A percentile compares a stretch with the other conserved stretches of the same genome.
Conservation (phyloP, 2,797 vertebrate species). For the Fistularia commersonii region DNA sequence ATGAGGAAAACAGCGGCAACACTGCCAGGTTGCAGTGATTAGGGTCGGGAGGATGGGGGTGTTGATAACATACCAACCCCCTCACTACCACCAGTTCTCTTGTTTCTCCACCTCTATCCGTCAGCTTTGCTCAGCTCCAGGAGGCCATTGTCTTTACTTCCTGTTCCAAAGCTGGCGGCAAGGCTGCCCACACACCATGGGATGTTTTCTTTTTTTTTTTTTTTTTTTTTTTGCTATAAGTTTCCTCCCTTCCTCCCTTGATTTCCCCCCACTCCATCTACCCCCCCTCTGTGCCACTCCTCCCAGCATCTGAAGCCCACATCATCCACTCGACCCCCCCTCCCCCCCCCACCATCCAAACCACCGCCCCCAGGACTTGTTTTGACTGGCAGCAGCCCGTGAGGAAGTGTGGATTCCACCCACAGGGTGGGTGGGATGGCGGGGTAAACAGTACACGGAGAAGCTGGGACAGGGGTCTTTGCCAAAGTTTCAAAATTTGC, state of each 20-base stretch:
- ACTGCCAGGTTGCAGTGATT: constrained; percentile 9
- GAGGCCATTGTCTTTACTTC: constrained; percentile 68
- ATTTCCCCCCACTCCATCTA: constrained; percentile 10
- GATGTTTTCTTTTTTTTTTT: constrained; percentile 20
- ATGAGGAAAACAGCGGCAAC: constrained; percentile 35
- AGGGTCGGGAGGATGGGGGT: background rate
- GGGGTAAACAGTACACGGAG: constrained; percentile 3
- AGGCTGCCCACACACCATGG: constrained; percentile 8
- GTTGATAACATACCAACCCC: constrained; percentile 43
- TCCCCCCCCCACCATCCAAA: too few relatives aligned
- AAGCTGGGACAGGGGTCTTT: background rate
- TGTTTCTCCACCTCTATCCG: constrained; percentile 13
- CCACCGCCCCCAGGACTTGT: constrained; percentile 51
- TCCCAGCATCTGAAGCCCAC: constrained; percentile 48
- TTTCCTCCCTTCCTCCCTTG: constrained; percentile 51
- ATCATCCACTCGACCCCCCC: constrained; percentile 44
- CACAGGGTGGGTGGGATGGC: background rate
- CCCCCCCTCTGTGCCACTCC: background rate
- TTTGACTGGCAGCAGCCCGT: constrained; percentile 53
- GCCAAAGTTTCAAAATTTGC: too few relatives aligned
- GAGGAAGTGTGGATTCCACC: constrained; percentile 16
- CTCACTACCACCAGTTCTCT: constrained; percentile 6
- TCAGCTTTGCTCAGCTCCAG: constrained; percentile 41
- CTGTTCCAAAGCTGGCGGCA: constrained; percentile 62
- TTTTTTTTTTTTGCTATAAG: constrained; percentile 41